Conservation (phyloP, 1,140 invertebrate genomes). For the Brachionus paranguensis region DNA sequence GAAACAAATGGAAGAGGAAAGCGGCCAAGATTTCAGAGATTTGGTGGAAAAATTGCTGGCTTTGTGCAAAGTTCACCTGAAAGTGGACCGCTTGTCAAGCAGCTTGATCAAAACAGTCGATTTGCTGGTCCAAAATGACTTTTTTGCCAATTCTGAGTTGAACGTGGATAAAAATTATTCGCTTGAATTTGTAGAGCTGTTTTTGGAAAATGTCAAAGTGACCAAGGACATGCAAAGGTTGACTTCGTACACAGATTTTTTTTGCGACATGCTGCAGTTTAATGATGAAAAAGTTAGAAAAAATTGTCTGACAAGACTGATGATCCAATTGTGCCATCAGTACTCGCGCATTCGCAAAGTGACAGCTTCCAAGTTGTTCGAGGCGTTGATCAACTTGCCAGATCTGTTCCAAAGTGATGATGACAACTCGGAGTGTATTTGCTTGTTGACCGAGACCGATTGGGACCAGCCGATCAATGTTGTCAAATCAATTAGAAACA, state of each 20-base stretch:
- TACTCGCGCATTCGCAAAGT: conserved; percentile 6
- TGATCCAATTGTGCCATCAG: conserved; percentile 25
- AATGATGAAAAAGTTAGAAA: conserved; percentile 11
- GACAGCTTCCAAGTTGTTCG: conserved; percentile 17
- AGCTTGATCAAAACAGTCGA: conserved; percentile 30
- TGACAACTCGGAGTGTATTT: conserved; percentile 17
- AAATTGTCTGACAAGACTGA: not conserved
- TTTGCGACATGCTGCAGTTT: conserved; percentile 34
- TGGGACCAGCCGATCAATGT: conserved; percentile 25
- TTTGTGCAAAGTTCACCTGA: not conserved
- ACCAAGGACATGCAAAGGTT: conserved; percentile 28
- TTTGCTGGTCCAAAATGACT: conserved; percentile 24
- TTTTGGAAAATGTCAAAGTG: not conserved
- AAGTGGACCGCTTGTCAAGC: not conserved
- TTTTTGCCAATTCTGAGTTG: not conserved
- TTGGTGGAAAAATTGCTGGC: not conserved
- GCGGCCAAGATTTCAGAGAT: not conserved
- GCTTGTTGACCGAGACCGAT: conserved; percentile 6
- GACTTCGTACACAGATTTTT: conserved; percentile 9
- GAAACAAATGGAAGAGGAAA: not conserved
- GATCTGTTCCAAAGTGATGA: not conserved
- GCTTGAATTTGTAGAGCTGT: not conserved
- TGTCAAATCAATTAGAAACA: not conserved
- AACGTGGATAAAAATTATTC: not conserved
- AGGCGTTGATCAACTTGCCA: conserved; percentile 20